phyloP scores from a whole-genome alignment of 1,140 invertebrate genomes.

The Drosophila punjabiensis region DNA sequence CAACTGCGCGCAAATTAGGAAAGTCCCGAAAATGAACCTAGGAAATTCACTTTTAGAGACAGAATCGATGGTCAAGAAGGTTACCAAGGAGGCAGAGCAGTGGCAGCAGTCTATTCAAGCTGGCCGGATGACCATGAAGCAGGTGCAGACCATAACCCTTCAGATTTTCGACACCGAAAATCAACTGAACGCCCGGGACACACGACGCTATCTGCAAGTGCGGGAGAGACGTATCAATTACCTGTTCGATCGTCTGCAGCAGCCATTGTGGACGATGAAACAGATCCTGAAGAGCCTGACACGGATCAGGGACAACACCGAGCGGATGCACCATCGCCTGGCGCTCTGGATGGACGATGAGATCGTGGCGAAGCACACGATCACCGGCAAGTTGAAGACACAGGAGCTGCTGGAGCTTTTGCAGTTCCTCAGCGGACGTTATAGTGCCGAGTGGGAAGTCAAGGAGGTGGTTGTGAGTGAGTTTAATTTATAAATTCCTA shows the following conservation, averaged over 20 bases:
- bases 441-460: constrained; percentile 54
- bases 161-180: constrained; percentile 17
- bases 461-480: constrained; percentile 62
- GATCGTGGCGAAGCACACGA: neutral
- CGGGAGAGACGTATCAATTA: neutral
- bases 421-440: constrained; percentile 39
- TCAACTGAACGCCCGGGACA: neutral
- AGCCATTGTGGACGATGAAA: neutral
- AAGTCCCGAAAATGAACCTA: neutral
- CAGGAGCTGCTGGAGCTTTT: constrained; percentile 26
- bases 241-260: neutral
- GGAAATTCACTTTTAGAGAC: neutral
- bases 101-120: constrained; percentile 6
- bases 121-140: constrained; percentile 7
- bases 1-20: neutral
- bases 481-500: constrained; percentile 13
- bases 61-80: neutral
- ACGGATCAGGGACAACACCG: neutral
- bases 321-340: constrained; percentile 20
- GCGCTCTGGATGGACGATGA: constrained; percentile 37
- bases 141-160: neutral
- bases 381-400: constrained; percentile 5
- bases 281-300: constrained; percentile 4
- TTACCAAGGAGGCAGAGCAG: neutral
- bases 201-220: neutral